Percentiles rank a stretch among this genome's conserved stretches.
Conservation (phyloP, 2,888 invertebrate species). For the Leptodirus hochenwartii region DNA sequence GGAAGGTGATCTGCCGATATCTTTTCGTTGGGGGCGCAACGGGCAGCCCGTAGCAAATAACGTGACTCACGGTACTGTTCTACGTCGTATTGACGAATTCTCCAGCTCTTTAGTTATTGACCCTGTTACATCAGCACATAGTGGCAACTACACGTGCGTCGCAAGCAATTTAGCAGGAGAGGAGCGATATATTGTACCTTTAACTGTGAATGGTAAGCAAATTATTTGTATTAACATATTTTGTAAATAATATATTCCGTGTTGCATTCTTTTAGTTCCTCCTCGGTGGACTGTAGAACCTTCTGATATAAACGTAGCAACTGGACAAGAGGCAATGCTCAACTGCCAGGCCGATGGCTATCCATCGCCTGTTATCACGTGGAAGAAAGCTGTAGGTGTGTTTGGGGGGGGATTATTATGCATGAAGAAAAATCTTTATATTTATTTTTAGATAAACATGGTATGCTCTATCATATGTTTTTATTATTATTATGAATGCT, state of each 20-base stretch:
- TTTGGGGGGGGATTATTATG: slow-evolving; percentile 13
- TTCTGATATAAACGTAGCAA: slow-evolving; percentile 61
- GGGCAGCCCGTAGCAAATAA: slow-evolving; percentile 45
- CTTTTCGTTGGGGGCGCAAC: slow-evolving; percentile 83
- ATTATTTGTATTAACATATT: slow-evolving; percentile 7
- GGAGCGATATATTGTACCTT: slow-evolving; percentile 57
- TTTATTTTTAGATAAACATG: too few species aligned
- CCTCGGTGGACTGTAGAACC: slow-evolving; percentile 82
- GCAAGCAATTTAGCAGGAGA: slow-evolving; percentile 75
- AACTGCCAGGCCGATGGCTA: slow-evolving; percentile 87
- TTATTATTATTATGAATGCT: background rate
- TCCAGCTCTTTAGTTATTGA: slow-evolving; percentile 74
- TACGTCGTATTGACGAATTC: slow-evolving; percentile 60
- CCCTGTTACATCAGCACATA: slow-evolving; percentile 66
- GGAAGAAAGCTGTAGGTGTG: slow-evolving; percentile 75
- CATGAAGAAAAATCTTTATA: too few species aligned
- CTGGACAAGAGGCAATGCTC: slow-evolving; percentile 65
- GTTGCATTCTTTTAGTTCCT: slow-evolving; percentile 41
- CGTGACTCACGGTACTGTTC: slow-evolving; percentile 30
- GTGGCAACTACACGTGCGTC: slow-evolving; percentile 83
- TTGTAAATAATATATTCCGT: background rate
- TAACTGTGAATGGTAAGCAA: slow-evolving; percentile 59
- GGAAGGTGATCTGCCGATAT: slow-evolving; percentile 82
- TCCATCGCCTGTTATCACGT: slow-evolving; percentile 71
- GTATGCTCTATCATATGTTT: background rate